Evolutionary conservation across 2,113 vertebrate genomes (phyloP), one percentile per base, ranked within the genome.

Genomic region (Stictonetta naevosa): DNA sequence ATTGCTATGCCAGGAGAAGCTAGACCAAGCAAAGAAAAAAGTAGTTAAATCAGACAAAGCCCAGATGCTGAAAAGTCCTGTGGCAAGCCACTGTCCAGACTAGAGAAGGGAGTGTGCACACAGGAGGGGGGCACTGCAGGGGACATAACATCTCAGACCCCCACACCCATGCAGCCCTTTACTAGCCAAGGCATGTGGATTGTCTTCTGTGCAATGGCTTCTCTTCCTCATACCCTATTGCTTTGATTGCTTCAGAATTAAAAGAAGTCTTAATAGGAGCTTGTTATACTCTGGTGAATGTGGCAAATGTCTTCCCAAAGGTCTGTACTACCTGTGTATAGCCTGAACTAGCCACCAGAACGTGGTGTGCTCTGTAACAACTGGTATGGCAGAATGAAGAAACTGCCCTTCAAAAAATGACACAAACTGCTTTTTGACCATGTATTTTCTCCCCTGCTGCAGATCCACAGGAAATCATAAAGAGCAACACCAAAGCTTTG

Each of bases 401-500:
- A 72, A 40, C 40, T 67, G n/a, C 66, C 76, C 83, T 84, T 90
- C 85, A 92, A 74, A 96, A 56, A 58, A 52, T 13, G 83, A 46
- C 10, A 75, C 67, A 83, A 93, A 88, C 40, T 86, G 46, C 56
- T 68, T 93, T 86, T 67, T 79, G 34, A 90, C 69, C 44, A 56
- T 22, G 48, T 86, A 64, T 82, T 89, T 84, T 64, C 36, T 81
- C 34, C 53, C 21, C 42, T 72, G 55, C 90, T 72, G 62, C 16
- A 20, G 53, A 31, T 55, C 46, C 73, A 15, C 5, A 59, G 53
- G 86, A 73, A 88, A 92, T 58, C 31, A 67, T 83, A 80, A 86
- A 84, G 31, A 76, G 80, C 66, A 73, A 63, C 77, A 87, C 71
- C 83, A 95, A 92, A 88, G 66, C 79, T 83, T 68, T 68, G 48